Percentiles rank a stretch among this genome's conserved stretches.
Evolutionary conservation across 2,888 invertebrate species (phyloP).

Genomic region (Torymus aiolomorphi): DNA sequence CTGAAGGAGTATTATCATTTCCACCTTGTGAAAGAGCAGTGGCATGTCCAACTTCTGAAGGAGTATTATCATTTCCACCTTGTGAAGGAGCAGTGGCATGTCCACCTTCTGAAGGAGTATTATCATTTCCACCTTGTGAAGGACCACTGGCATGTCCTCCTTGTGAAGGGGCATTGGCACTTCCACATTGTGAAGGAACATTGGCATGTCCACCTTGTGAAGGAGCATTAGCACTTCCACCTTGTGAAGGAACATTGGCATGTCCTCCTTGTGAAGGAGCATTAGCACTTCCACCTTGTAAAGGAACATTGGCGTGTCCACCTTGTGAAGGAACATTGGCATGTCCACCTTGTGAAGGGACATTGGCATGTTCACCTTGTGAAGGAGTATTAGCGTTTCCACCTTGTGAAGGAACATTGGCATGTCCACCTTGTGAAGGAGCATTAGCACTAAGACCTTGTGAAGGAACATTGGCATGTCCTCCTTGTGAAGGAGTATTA

Average conservation of each 20-base stretch:
- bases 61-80: neutral
- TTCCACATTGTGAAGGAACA: neutral
- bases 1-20: neutral
- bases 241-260: neutral
- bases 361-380: slow-evolving; percentile 1
- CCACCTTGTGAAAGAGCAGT: neutral
- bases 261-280: neutral
- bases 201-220: neutral
- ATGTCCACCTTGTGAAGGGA: neutral
- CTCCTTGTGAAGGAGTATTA: neutral
- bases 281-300: neutral
- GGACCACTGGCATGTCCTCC: neutral
- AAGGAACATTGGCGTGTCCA: neutral
- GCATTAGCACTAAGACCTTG: neutral
- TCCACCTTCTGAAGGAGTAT: neutral
- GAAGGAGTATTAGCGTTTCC: neutral
- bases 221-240: neutral
- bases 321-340: neutral
- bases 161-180: neutral
- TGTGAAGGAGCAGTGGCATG: neutral
- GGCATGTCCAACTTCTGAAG: neutral
- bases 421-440: neutral
- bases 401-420: neutral
- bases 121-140: neutral
- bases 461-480: neutral